phyloP scores from a whole-genome alignment of 64 coral and sea anemone species.

The Exaiptasia diaphana region DNA sequence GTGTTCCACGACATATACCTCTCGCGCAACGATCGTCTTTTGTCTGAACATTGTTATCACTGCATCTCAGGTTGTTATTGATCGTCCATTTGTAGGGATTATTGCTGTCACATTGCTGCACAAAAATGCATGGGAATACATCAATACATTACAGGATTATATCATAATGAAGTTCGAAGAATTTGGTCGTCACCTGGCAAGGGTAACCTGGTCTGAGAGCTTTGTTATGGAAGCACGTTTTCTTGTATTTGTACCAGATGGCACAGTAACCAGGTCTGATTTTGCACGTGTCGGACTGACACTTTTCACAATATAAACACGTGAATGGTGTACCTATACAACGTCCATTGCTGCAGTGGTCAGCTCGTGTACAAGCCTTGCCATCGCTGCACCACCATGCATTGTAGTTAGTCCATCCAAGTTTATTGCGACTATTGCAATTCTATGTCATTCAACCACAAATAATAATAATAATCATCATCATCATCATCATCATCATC shows the following conservation, averaged over 20 bases:
- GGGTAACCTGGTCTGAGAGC: slow-evolving; percentile 22
- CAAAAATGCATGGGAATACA: neutral
- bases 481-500: too few relatives aligned
- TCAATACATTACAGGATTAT: neutral
- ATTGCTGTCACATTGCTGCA: slow-evolving; percentile 61
- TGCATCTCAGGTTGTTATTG: slow-evolving; percentile 60
- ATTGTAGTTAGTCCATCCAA: slow-evolving; percentile 61
- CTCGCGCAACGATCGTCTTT: slow-evolving; percentile 43
- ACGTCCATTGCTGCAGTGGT: slow-evolving; percentile 43
- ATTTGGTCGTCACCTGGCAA: slow-evolving; percentile 42
- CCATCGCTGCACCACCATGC: slow-evolving; percentile 52
- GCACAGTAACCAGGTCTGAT: slow-evolving; percentile 58
- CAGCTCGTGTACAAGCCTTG: slow-evolving; percentile 54
- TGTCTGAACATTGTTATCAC: slow-evolving; percentile 45
- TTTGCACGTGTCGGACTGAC: slow-evolving; percentile 37
- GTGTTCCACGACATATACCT: slow-evolving; percentile 41
- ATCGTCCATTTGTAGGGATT: slow-evolving; percentile 25
- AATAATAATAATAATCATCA: too few relatives aligned
- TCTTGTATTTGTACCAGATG: slow-evolving; percentile 1
- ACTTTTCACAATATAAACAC: slow-evolving; percentile 56
- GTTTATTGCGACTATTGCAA: slow-evolving; percentile 48
- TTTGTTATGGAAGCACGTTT: slow-evolving; percentile 30
- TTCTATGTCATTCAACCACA: too few relatives aligned
- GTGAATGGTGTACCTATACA: slow-evolving; percentile 62
- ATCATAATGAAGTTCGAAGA: neutral